phyloP scores from a whole-genome alignment of 2,797 vertebrate species.

The Bovichtus variegatus region DNA sequence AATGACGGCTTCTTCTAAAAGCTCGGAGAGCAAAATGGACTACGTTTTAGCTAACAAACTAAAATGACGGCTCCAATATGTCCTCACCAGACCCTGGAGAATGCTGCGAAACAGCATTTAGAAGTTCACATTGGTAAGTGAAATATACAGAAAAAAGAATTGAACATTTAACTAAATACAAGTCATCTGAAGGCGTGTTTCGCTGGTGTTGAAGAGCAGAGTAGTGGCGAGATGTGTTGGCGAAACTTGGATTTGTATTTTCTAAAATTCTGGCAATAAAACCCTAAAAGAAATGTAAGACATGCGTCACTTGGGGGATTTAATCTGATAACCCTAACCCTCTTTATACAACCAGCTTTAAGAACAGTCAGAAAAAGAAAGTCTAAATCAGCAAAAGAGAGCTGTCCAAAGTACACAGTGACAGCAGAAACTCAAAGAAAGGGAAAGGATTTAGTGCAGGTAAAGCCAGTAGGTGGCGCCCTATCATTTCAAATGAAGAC shows the following conservation, averaged over 20 bases:
- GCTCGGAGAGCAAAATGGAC: neutral
- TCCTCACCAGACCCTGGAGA: too few relatives aligned
- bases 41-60: too few relatives aligned
- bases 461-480: conserved; percentile 65
- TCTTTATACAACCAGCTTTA: neutral
- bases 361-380: neutral
- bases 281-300: neutral
- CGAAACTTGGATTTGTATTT: neutral
- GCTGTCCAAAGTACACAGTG: neutral
- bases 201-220: neutral
- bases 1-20: neutral
- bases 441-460: neutral
- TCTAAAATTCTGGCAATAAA: neutral
- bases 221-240: neutral
- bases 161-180: neutral
- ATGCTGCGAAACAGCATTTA: too few relatives aligned
- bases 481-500: conserved; percentile 51
- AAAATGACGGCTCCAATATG: too few relatives aligned
- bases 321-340: neutral
- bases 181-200: neutral
- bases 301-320: neutral
- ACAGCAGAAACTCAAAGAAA: neutral
- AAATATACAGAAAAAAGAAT: too few relatives aligned
- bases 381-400: neutral
- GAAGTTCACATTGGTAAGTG: too few relatives aligned